Evolutionary conservation across 1,140 invertebrate genomes (phyloP), one percentile per base, ranked within the genome.

Genomic region (Penaeus japonicus): DNA sequence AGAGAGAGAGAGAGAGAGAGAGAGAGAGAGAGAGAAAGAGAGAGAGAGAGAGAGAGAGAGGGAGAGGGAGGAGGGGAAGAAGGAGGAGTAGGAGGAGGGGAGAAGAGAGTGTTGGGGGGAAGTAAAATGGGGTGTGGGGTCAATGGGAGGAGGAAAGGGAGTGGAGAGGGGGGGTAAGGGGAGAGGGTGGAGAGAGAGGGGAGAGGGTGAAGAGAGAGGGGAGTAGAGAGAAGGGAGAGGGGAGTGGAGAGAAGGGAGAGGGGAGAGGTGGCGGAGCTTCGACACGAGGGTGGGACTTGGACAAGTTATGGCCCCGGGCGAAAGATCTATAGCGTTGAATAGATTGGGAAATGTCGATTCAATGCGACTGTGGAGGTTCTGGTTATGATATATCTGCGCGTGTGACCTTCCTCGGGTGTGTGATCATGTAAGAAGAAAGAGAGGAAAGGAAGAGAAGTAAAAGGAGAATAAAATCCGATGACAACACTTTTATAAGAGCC

Each of bases 331-430:
- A 70, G 53, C 75, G 54, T 30, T 85, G 84, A 78, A 85, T 85
- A 78, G 84, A 85, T 85, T 85, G 84, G 84, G 75, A 70, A 55
- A 78, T 77, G 84, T 85, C 84, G 53, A 70, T 59, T 85, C 75
- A 77, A 27, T 77, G 84, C 75, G 84, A 78, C 84, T 77, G 27
- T 85, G 73, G 70, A 59, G 84, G 73, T 39, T 78, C 55, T 54
- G 30, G 53, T 47, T 32, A 78, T 85, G 70, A 78, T 78, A 78
- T 85, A 85, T 85, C 24, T 30, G 75, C 24, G 35, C n/a, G 65
- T 70, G 35, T 55, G 83, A 53, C 70, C 39, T 75, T 77, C 84
- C 47, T 3, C 12, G 4, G 12, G 39, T 47, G 47, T 15, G 47
- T 15, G 47, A 47, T 47, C 47, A 7, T 47, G 15, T 47, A 12